Conservation (phyloP, 2,888 invertebrate species). For the Eupithecia subfuscata region DNA sequence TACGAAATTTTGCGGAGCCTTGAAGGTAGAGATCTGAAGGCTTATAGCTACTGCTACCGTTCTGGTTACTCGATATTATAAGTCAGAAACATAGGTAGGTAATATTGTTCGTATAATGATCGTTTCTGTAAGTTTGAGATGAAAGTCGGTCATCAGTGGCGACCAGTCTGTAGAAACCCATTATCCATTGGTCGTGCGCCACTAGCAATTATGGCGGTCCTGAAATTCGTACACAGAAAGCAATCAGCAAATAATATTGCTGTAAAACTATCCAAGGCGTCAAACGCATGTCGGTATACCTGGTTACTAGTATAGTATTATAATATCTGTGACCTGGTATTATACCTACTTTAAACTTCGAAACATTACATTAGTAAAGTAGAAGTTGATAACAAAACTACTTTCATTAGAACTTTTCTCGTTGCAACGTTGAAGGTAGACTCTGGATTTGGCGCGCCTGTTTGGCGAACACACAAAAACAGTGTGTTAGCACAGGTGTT, state of each 20-base stretch:
- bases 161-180: not conserved
- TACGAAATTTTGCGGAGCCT: slow-evolving; percentile 23
- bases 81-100: not conserved
- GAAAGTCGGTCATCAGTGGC: not conserved
- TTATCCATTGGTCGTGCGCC: not conserved
- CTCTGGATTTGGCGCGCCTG: slow-evolving; percentile 23
- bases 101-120: not conserved
- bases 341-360: not conserved
- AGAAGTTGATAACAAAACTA: slow-evolving; percentile 15
- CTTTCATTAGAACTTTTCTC: slow-evolving; percentile 24
- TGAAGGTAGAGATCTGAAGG: slow-evolving; percentile 13
- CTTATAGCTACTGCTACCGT: not conserved
- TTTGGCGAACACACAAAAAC: slow-evolving; percentile 23
- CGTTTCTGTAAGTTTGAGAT: not conserved
- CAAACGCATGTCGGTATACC: not conserved
- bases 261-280: not conserved
- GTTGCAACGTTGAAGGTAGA: slow-evolving; percentile 26
- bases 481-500: slow-evolving; percentile 20
- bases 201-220: not conserved
- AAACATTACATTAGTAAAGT: not conserved
- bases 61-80: not conserved
- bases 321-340: no score
- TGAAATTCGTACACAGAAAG: not conserved
- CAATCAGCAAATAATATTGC: not conserved
- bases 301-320: no score